Percentiles rank a stretch among this genome's conserved stretches.
phyloP scores from a whole-genome alignment of 2,888 invertebrate species.

The Deladenus siricidicola region DNA sequence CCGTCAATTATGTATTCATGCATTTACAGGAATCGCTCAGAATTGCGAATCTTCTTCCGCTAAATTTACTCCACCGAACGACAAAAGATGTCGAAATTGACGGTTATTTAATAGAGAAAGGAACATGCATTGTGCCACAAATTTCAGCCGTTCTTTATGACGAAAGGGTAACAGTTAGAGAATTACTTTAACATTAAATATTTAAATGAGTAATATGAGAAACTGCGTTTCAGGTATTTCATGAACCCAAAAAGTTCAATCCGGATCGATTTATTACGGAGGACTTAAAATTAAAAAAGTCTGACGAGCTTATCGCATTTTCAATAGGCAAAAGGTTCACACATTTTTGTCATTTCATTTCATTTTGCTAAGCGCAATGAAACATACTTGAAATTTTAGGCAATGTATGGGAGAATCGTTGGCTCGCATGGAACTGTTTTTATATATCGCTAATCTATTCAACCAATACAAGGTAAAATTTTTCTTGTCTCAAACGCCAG shows the following conservation, averaged over 20 bases:
- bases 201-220: neutral
- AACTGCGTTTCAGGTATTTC: slow-evolving; percentile 12
- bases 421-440: no score
- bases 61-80: slow-evolving; percentile 15
- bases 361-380: no score
- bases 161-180: slow-evolving; percentile 8
- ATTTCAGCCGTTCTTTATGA: slow-evolving; percentile 17
- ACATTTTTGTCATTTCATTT: no score
- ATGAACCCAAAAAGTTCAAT: slow-evolving; percentile 16
- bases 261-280: slow-evolving; percentile 38
- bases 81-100: slow-evolving; percentile 18
- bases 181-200: neutral
- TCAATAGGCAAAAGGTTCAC: slow-evolving; percentile 13
- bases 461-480: no score
- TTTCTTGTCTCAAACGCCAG: no score
- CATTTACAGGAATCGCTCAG: neutral
- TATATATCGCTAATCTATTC: no score
- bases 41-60: slow-evolving; percentile 11
- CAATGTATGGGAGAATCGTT: no score
- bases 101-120: slow-evolving; percentile 9
- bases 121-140: slow-evolving; percentile 16
- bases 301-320: slow-evolving; percentile 31
- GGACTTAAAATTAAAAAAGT: slow-evolving; percentile 31
- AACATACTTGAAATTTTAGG: no score
- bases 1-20: neutral